Percentiles rank a stretch among this genome's conserved stretches.
Conservation (phyloP, 2,113 vertebrate genomes). For the Calidris pugnax region DNA sequence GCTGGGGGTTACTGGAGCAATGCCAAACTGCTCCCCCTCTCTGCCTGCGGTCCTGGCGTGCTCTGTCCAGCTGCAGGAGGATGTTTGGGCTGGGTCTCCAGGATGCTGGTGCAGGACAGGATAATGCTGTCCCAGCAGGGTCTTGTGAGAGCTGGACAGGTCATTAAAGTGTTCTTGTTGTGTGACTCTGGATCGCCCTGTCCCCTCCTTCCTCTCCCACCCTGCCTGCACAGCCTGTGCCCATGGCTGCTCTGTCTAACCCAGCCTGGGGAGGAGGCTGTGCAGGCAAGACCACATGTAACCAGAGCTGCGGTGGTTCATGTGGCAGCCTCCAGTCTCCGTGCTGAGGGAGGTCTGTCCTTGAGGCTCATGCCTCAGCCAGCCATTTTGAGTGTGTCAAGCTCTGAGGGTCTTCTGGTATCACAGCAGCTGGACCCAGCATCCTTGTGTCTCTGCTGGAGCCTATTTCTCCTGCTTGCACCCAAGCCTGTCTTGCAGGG, state of each 20-base stretch:
- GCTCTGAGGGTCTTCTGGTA: not conserved
- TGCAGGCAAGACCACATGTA: rapidly evolving
- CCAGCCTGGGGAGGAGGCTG: not conserved
- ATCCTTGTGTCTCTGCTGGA: not conserved
- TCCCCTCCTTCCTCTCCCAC: not conserved
- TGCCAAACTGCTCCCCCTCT: not conserved
- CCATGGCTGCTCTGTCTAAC: not conserved
- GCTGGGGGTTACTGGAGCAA: not conserved
- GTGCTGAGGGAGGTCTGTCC: not conserved
- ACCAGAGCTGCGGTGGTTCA: not conserved
- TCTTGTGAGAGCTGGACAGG: not conserved
- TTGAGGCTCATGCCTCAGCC: not conserved
- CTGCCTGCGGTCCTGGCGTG: not conserved
- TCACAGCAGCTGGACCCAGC: not conserved
- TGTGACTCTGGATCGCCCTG: not conserved
- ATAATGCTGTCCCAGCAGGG: not conserved
- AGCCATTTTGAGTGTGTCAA: not conserved
- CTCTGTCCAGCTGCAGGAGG: not conserved
- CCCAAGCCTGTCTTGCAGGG: not conserved
- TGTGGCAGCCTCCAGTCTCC: not conserved
- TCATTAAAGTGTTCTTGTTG: constrained; percentile 65
- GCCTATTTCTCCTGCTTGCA: not conserved
- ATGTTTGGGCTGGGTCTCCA: not conserved
- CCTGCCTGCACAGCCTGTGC: not conserved
- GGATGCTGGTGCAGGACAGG: not conserved